These are phyloP conservation scores for Chaetura pelagica DNA, from an alignment of 2,113 vertebrate genomes.

Conservation along the genomic window DNA sequence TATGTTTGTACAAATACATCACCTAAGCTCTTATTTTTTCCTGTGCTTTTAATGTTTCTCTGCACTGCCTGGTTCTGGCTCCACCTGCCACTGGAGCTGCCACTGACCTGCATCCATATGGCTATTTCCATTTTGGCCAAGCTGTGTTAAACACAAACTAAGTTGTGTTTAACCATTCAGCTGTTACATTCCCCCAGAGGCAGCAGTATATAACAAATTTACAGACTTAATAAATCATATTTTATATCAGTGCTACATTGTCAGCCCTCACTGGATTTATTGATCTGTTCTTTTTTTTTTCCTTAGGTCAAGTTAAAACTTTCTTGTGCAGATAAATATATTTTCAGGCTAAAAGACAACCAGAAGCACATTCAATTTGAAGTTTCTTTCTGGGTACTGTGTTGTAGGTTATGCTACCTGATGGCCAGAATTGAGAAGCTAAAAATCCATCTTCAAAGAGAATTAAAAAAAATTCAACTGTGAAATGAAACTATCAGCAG, in stretches of 20 bases:
- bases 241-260: slow-evolving; percentile 2
- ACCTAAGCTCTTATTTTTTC: background rate
- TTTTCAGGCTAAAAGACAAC: background rate
- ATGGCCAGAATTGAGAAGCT: slow-evolving; percentile 41
- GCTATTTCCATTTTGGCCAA: background rate
- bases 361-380: background rate
- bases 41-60: background rate
- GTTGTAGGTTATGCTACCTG: slow-evolving; percentile 12
- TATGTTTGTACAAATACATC: background rate
- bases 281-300: slow-evolving; percentile 30
- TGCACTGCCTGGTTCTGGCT: background rate
- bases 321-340: slow-evolving; percentile 18
- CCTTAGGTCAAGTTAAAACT: slow-evolving; percentile 20
- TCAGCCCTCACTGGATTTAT: slow-evolving; percentile 29
- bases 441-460: slow-evolving; percentile 53
- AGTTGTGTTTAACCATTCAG: background rate
- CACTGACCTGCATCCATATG: background rate
- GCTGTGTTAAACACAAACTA: background rate
- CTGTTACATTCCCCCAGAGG: background rate
- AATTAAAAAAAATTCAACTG: slow-evolving; percentile 65
- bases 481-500: slow-evolving; percentile 65
- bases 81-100: background rate
- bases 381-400: background rate
- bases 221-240: slow-evolving; percentile 51
- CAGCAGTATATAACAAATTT: background rate